phyloP scores from a whole-genome alignment of 2,797 vertebrate species.

The Anguilla obscura region DNA sequence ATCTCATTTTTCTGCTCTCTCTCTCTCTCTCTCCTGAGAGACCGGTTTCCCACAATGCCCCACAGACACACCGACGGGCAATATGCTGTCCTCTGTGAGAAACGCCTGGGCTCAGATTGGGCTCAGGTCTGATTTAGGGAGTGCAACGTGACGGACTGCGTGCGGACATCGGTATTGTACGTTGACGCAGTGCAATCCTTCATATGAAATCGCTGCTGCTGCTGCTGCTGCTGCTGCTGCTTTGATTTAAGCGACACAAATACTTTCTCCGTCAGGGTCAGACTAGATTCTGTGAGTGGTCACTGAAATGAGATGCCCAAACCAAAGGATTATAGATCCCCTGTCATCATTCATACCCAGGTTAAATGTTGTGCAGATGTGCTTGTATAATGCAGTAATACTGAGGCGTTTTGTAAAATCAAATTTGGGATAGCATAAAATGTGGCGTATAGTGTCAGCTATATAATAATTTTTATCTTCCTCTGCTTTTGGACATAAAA shows the following conservation, averaged over 20 bases:
- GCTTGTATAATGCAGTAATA: background rate
- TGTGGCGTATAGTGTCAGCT: background rate
- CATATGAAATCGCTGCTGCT: background rate
- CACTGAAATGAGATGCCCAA: background rate
- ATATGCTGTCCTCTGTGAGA: background rate
- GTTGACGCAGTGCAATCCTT: background rate
- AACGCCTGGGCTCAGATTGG: background rate
- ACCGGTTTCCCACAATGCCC: background rate
- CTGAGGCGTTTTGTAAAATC: background rate
- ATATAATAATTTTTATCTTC: background rate
- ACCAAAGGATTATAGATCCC: background rate
- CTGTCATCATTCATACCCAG: background rate
- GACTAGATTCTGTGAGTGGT: background rate
- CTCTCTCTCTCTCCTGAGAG: background rate
- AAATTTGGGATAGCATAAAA: background rate
- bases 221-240: background rate
- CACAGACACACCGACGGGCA: no score
- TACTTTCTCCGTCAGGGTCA: background rate
- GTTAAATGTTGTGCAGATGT: background rate
- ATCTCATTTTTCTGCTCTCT: background rate
- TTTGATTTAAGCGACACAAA: background rate
- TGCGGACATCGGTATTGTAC: background rate
- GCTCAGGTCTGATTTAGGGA: background rate
- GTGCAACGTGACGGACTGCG: background rate
- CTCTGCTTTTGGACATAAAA: no score